Conservation (phyloP, 2,888 invertebrate species). For the Flabesymbios commensalis region DNA sequence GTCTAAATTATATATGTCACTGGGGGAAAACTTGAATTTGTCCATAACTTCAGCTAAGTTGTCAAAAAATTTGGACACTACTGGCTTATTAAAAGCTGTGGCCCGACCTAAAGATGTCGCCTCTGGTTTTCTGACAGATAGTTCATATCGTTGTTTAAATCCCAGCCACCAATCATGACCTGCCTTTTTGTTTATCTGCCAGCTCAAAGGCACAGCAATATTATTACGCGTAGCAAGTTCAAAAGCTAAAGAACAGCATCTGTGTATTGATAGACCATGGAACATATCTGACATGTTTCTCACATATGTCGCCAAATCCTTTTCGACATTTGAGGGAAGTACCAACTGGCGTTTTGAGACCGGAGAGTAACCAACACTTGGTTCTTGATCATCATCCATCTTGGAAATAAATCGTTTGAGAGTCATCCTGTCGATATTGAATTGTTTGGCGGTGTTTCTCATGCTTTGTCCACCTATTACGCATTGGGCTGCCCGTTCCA, state of each 20-base stretch:
- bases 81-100: conserved; percentile 29
- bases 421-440: conserved; percentile 1
- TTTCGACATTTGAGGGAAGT: conserved; percentile 7
- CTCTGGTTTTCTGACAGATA: conserved; percentile 27
- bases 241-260: conserved; percentile 7
- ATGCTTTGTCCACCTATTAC: too few relatives aligned
- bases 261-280: conserved; percentile 12
- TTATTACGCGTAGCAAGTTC: neutral
- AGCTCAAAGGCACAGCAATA: too few relatives aligned
- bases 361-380: neutral
- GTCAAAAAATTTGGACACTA: conserved; percentile 27
- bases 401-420: conserved; percentile 6
- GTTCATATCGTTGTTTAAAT: conserved; percentile 4
- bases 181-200: neutral
- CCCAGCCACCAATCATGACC: neutral
- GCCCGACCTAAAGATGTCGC: conserved; percentile 32
- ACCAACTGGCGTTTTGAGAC: neutral
- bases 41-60: conserved; percentile 24
- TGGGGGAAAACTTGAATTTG: conserved; percentile 19
- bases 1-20: conserved; percentile 29
- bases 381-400: neutral
- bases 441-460: neutral
- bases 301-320: conserved; percentile 12
- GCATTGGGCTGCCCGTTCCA: too few relatives aligned
- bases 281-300: conserved; percentile 14